Conservation (phyloP, 2,888 invertebrate genomes). For the Tetramorium bicarinatum region DNA sequence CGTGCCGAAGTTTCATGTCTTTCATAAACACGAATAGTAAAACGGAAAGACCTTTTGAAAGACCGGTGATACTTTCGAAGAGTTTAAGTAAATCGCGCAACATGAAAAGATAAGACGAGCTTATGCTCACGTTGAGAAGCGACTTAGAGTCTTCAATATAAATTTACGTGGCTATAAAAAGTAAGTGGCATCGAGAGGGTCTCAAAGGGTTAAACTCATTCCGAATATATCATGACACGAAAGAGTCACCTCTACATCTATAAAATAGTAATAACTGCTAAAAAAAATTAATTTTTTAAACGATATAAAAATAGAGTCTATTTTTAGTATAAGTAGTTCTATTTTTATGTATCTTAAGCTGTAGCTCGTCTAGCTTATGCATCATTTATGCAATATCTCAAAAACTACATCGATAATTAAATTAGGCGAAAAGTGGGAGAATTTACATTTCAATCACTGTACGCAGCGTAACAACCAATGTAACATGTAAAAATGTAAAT, state of each 20-base stretch:
- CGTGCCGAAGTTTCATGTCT: background rate
- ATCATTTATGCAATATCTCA: background rate
- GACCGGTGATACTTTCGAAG: background rate
- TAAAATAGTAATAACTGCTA: conserved; percentile 15
- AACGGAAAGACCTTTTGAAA: background rate
- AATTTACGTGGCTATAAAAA: conserved; percentile 32
- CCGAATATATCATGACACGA: background rate
- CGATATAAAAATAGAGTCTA: background rate
- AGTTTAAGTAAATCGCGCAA: background rate
- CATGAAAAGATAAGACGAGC: conserved; percentile 16
- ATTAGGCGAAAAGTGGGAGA: background rate
- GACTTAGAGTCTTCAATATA: conserved; percentile 1
- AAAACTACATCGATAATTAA: background rate
- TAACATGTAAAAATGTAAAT: no score
- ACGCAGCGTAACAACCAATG: no score
- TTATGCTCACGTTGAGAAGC: background rate
- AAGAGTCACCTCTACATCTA: background rate
- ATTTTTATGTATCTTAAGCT: background rate
- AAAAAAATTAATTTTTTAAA: background rate
- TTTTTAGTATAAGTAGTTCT: background rate
- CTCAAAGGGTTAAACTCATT: background rate
- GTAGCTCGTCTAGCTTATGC: background rate
- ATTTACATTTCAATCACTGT: background rate
- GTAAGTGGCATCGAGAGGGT: background rate
- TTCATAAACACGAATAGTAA: background rate